A percentile compares a stretch with the other conserved stretches of the same genome.
These are phyloP conservation scores for Archegozetes longisetosus DNA, from an alignment of 1,140 invertebrate genomes.

Conservation along the genomic window DNA sequence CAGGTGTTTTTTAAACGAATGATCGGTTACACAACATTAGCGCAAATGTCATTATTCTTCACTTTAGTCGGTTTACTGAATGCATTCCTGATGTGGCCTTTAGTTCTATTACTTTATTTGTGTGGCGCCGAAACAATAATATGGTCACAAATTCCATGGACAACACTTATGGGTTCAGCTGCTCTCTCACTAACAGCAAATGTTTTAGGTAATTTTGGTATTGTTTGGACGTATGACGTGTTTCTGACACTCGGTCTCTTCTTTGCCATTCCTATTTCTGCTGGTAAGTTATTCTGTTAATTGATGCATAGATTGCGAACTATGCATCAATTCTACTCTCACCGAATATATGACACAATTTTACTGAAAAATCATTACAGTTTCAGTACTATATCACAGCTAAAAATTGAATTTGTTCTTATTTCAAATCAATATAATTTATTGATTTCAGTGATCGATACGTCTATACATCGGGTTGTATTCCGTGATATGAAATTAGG, in stretches of 20 bases:
- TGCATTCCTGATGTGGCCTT: conserved; percentile 64
- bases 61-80: conserved; percentile 67
- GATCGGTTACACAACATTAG: conserved; percentile 71
- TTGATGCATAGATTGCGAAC: too few relatives aligned
- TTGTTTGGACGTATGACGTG: conserved; percentile 73
- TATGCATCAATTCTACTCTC: too few relatives aligned
- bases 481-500: conserved; percentile 88
- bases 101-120: conserved; percentile 63
- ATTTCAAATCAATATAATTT: conserved; percentile 8
- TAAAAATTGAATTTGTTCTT: too few relatives aligned
- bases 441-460: conserved; percentile 51
- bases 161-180: conserved; percentile 19
- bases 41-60: conserved; percentile 72
- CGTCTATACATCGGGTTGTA: conserved; percentile 59
- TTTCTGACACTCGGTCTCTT: conserved; percentile 81
- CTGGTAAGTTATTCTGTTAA: conserved; percentile 51
- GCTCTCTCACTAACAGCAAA: conserved; percentile 50
- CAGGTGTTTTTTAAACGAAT: conserved; percentile 78
- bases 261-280: conserved; percentile 75
- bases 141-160: conserved; percentile 28
- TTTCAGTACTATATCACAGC: too few relatives aligned
- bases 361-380: too few relatives aligned
- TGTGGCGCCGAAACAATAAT: conserved; percentile 60
- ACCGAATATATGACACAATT: too few relatives aligned
- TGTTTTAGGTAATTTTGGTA: conserved; percentile 73